Conservation (phyloP, 2,888 invertebrate species). For the Lycocerus yunnanus region DNA sequence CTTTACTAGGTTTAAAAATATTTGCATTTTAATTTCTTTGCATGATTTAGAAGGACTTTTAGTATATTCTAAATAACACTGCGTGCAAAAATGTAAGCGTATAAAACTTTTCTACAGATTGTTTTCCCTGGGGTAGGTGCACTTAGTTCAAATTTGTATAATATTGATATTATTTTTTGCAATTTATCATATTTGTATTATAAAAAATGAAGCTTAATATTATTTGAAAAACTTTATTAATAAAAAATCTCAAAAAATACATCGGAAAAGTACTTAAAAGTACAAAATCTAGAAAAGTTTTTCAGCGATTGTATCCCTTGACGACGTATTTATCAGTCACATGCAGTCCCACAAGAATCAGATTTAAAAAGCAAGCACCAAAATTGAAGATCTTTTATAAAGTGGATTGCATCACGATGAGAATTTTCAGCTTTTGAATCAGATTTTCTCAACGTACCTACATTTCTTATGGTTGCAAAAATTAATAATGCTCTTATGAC, state of each 20-base stretch:
- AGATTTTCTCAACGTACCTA: constrained; percentile 14
- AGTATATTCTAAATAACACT: no score
- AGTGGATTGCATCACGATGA: constrained; percentile 27
- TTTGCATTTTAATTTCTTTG: no score
- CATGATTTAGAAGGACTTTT: no score
- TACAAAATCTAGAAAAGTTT: constrained; percentile 14
- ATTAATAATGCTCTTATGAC: constrained; percentile 12
- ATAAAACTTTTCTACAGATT: no score
- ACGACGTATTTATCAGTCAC: constrained; percentile 30
- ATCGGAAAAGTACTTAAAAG: background rate
- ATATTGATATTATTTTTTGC: no score
- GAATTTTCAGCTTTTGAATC: constrained; percentile 24
- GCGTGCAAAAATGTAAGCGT: no score
- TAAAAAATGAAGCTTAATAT: background rate
- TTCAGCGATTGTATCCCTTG: constrained; percentile 21
- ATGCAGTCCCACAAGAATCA: constrained; percentile 30
- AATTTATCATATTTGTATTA: background rate
- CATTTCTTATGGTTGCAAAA: constrained; percentile 17
- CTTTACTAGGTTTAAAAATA: no score
- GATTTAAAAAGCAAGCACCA: constrained; percentile 28
- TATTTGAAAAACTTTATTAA: background rate
- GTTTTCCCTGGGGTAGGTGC: no score
- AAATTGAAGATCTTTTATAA: constrained; percentile 27
- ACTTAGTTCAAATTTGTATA: background rate
- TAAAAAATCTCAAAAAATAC: background rate